Evolutionary conservation across 2,888 invertebrate species (phyloP).

Genomic region (Steinernema hermaphroditum): DNA sequence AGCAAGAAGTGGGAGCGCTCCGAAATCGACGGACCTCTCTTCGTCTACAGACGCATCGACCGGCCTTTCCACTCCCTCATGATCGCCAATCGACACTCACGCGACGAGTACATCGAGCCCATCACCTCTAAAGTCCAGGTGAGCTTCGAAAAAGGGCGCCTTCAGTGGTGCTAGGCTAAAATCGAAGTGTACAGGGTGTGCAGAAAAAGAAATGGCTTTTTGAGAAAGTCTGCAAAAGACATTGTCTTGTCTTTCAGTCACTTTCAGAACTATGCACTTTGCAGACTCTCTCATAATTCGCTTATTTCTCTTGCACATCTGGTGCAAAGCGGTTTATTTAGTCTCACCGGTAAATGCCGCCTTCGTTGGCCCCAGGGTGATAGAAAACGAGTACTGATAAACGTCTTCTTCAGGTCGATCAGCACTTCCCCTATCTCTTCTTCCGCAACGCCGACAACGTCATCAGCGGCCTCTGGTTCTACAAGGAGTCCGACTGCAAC

Average conservation of each 20-base stretch:
- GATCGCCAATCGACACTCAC: conserved; percentile 61
- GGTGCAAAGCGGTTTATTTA: too few relatives aligned
- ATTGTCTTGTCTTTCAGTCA: too few relatives aligned
- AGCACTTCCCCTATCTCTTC: not conserved
- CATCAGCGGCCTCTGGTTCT: conserved; percentile 18
- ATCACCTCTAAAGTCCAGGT: conserved; percentile 4
- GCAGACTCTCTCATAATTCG: too few relatives aligned
- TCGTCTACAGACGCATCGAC: conserved; percentile 57
- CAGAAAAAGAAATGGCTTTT: too few relatives aligned
- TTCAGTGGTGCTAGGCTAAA: not conserved
- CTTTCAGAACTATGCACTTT: too few relatives aligned
- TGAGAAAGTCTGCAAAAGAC: too few relatives aligned
- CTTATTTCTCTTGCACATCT: too few relatives aligned
- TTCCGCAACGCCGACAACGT: conserved; percentile 1
- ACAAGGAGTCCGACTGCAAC: conserved; percentile 1
- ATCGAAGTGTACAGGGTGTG: not conserved
- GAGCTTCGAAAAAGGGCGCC: too few relatives aligned
- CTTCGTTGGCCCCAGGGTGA: too few relatives aligned
- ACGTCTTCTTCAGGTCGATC: not conserved
- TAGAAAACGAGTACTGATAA: not conserved
- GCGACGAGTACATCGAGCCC: conserved; percentile 50
- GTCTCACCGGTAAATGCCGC: too few relatives aligned
- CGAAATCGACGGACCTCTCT: conserved; percentile 58
- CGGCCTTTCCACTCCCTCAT: conserved; percentile 53
- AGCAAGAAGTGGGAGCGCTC: conserved; percentile 53